Evolutionary conservation across 2,113 vertebrate species (phyloP), one percentile per base, ranked within the genome.

Genomic region (Cyanistes caeruleus): DNA sequence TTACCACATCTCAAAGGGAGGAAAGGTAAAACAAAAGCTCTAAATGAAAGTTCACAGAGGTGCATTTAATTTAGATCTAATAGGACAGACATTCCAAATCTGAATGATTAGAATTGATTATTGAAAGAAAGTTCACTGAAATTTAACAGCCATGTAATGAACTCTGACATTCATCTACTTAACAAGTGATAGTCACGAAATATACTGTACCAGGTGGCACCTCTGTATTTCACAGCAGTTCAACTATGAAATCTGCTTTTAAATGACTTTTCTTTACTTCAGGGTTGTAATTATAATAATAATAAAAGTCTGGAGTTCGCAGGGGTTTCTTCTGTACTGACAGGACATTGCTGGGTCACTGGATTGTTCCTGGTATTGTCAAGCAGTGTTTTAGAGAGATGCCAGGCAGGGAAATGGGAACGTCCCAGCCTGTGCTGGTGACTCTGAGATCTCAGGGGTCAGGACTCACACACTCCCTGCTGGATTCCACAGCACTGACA

Each of bases 11-110:
- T 73, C 52, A 91, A 43, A 62, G 59, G 14, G 13, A 12, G 10
- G 20, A 46, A 28, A 89, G 53, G 70, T 37, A 89, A 62, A 76
- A 65, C 37, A 22, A 94, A 56, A 94, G 41, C 72, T 96, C 92
- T 89, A 84, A 90, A 89, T 59, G 12, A 68, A 95, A 73, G 30
- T 79, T 93, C 56, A 86, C 46, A 85, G 20, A 91, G 49, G 49
- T 93, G 63, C 68, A 87, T 69, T 90, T 96, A 94, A 89, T 81
- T 96, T 93, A 91, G 78, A 93, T 69, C 18, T 84, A 92, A 91
- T 58, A 78, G 64, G 63, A 90, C 56, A 74, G 52, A 39, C 81
- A 59, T n/a, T 35, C 65, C 69, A 60, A 91, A 53, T 44, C 86
- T 59, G 58, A 41, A 90, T 84, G 85, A 94, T 68, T 80, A 56